Conservation (phyloP, 2,888 invertebrate genomes). For the Leptinotarsa rubiginosa region DNA sequence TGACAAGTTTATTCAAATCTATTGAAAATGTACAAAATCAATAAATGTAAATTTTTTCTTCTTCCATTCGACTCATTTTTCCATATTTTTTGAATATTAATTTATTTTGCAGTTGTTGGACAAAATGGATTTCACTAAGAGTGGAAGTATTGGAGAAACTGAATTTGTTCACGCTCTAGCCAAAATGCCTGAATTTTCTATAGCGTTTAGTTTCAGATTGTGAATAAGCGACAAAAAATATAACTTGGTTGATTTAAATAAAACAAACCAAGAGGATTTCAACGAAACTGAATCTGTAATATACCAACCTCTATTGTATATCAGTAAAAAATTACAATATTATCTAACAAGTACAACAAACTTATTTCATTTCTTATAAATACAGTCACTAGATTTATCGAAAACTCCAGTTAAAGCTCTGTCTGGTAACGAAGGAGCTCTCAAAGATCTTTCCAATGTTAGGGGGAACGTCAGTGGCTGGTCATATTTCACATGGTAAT, state of each 20-base stretch:
- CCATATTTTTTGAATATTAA: no score
- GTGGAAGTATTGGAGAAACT: constrained; percentile 70
- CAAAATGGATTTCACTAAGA: constrained; percentile 73
- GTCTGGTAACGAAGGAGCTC: constrained; percentile 69
- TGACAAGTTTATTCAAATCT: no score
- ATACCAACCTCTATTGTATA: no score
- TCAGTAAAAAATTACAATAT: not conserved
- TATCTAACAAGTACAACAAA: not conserved
- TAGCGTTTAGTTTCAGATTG: constrained; percentile 72
- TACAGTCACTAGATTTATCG: constrained; percentile 70
- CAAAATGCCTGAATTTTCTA: constrained; percentile 73
- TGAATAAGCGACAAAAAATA: constrained; percentile 52
- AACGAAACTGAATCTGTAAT: no score
- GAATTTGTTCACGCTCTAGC: constrained; percentile 74
- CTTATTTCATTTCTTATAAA: constrained; percentile 62
- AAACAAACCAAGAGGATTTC: no score
- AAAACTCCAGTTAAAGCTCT: constrained; percentile 71
- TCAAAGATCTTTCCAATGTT: constrained; percentile 68
- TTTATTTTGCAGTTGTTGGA: constrained; percentile 69
- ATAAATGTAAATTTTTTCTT: no score
- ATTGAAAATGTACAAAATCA: no score
- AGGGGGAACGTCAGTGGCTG: constrained; percentile 70
- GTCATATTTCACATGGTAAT: constrained; percentile 72
- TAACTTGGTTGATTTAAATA: no score
- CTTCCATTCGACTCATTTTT: no score